Conservation (phyloP, 2,888 invertebrate genomes). For the Polylopha cassiicola region DNA sequence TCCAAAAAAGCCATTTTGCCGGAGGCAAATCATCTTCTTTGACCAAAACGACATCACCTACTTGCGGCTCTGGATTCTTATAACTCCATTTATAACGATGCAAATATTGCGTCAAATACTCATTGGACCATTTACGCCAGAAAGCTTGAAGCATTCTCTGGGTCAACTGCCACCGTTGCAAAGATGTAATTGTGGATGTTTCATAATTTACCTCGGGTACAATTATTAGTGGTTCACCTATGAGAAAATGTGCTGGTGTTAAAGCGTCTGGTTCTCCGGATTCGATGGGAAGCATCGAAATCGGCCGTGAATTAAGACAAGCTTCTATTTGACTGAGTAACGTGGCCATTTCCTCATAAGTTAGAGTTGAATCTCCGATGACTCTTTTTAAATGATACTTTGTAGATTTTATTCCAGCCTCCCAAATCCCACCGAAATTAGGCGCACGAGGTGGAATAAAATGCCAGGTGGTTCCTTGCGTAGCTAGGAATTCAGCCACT, state of each 20-base stretch:
- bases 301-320: slow-evolving; percentile 25
- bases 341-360: too few species aligned
- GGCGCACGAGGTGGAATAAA: slow-evolving; percentile 22
- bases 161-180: slow-evolving; percentile 22
- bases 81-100: slow-evolving; percentile 24
- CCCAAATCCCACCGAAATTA: slow-evolving; percentile 23
- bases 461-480: slow-evolving; percentile 22
- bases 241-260: slow-evolving; percentile 25
- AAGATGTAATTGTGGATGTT: slow-evolving; percentile 2
- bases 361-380: too few species aligned
- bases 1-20: too few species aligned
- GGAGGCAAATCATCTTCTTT: too few species aligned
- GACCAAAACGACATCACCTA: too few species aligned
- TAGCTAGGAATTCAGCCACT: too few species aligned
- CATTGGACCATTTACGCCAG: slow-evolving; percentile 22
- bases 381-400: too few species aligned
- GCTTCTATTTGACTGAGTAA: slow-evolving; percentile 25
- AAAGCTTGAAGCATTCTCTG: slow-evolving; percentile 22
- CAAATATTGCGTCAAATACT: slow-evolving; percentile 12
- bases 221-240: slow-evolving; percentile 23
- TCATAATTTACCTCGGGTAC: slow-evolving; percentile 22
- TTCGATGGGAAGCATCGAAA: slow-evolving; percentile 1
- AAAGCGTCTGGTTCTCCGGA: slow-evolving; percentile 13
- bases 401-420: too few species aligned
- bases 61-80: slow-evolving; percentile 8